Conservation (phyloP, 2,888 invertebrate species). For the Caradrina clavipalpis region DNA sequence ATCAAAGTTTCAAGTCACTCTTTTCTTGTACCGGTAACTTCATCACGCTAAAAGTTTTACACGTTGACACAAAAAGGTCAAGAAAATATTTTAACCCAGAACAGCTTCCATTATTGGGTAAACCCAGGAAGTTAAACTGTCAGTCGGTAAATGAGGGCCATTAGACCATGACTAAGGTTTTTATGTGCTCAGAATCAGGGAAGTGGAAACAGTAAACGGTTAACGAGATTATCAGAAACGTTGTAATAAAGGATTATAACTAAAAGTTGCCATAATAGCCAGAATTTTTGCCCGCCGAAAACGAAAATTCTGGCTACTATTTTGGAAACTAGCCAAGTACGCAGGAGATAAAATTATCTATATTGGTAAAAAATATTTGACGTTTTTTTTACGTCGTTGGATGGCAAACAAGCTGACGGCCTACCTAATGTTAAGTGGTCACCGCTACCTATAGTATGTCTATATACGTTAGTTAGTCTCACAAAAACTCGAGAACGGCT, state of each 20-base stretch:
- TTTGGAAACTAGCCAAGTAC: neutral
- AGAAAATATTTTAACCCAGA: conserved; percentile 13
- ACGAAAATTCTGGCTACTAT: too few species aligned
- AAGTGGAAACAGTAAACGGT: conserved; percentile 27
- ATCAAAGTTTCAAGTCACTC: neutral
- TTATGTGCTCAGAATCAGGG: conserved; percentile 14
- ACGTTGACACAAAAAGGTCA: conserved; percentile 6
- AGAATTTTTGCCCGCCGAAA: too few species aligned
- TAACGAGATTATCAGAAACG: neutral
- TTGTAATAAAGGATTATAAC: neutral
- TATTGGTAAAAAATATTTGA: too few species aligned
- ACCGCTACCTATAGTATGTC: too few species aligned
- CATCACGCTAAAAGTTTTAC: conserved; percentile 2
- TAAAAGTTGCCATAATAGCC: neutral
- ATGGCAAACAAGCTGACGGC: too few species aligned
- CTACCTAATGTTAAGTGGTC: too few species aligned
- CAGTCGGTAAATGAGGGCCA: conserved; percentile 33
- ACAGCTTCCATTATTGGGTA: conserved; percentile 33
- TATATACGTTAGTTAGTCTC: too few species aligned
- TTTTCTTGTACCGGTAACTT: neutral
- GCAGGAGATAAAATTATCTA: too few species aligned
- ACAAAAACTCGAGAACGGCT: too few species aligned
- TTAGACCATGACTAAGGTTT: conserved; percentile 35
- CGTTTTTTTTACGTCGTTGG: too few species aligned
- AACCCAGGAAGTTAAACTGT: conserved; percentile 50